phyloP scores from a whole-genome alignment of 2,113 vertebrate species.

The Sander vitreus region DNA sequence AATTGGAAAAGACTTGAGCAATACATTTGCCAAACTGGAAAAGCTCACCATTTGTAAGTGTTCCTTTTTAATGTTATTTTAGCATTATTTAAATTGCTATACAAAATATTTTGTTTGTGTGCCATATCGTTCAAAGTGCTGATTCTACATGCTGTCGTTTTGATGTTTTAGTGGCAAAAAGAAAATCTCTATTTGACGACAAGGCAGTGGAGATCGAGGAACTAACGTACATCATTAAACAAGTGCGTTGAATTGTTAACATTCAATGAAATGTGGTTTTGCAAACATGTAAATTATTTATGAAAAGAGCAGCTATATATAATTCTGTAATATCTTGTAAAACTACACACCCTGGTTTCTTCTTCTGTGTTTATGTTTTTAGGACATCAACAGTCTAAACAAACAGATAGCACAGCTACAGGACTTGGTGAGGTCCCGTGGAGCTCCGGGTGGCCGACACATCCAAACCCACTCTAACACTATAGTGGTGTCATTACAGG shows the following conservation, averaged over 20 bases:
- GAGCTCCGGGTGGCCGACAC: conserved; percentile 89
- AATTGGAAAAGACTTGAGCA: conserved; percentile 95
- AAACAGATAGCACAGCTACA: conserved; percentile 96
- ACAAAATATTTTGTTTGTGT: neutral
- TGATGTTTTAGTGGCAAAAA: conserved; percentile 90
- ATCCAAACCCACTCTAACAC: conserved; percentile 94
- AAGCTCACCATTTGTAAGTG: conserved; percentile 95
- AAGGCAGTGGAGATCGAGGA: conserved; percentile 94
- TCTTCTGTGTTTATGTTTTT: conserved; percentile 22
- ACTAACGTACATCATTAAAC: conserved; percentile 94
- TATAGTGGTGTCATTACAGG: conserved; percentile 95
- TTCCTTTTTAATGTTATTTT: neutral
- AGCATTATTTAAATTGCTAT: neutral
- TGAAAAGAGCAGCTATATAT: neutral
- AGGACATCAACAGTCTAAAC: conserved; percentile 95
- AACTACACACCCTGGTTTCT: neutral
- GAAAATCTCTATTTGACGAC: conserved; percentile 94
- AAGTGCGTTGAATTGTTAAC: conserved; percentile 76
- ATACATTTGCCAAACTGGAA: conserved; percentile 95
- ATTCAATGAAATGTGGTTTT: neutral
- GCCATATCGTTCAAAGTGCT: neutral
- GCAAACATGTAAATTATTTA: neutral
- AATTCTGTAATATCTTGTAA: neutral
- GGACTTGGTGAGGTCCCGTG: conserved; percentile 89
- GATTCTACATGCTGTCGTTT: neutral